Evolutionary conservation across 2,113 vertebrate genomes (phyloP).

Genomic region (Psittacula cyanocephala): DNA sequence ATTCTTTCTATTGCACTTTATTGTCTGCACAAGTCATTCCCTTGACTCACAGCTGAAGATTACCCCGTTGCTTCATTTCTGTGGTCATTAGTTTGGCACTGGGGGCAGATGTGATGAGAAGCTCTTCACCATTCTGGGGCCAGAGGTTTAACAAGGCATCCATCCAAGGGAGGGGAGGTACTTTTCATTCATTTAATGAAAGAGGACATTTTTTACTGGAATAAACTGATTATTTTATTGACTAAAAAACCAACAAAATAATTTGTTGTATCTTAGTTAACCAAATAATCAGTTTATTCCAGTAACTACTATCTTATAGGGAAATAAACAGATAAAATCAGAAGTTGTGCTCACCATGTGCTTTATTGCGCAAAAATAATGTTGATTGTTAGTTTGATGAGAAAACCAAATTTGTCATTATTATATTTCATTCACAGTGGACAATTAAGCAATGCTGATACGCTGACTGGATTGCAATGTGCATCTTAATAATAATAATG

Average conservation of each 20-base stretch:
- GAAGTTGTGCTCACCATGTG: neutral
- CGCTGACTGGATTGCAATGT: neutral
- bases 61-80: constrained; percentile 38
- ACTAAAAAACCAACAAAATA: neutral
- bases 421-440: accelerated
- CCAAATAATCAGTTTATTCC: neutral
- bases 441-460: neutral
- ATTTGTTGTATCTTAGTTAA: neutral
- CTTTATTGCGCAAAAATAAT: neutral
- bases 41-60: constrained; percentile 31
- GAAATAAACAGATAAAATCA: neutral
- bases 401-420: neutral
- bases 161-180: constrained; percentile 10
- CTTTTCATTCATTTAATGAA: constrained; percentile 58
- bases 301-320: neutral
- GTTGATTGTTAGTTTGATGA: neutral
- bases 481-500: neutral
- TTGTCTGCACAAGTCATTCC: neutral
- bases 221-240: neutral
- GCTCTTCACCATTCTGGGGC: neutral
- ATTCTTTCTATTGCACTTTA: constrained; percentile 9
- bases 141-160: constrained; percentile 39
- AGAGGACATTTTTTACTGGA: neutral
- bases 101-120: constrained; percentile 55
- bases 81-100: constrained; percentile 39